Base-by-base conservation (phyloP, 2,888 invertebrate genomes). In the Tromatobia lineatoria region DNA sequence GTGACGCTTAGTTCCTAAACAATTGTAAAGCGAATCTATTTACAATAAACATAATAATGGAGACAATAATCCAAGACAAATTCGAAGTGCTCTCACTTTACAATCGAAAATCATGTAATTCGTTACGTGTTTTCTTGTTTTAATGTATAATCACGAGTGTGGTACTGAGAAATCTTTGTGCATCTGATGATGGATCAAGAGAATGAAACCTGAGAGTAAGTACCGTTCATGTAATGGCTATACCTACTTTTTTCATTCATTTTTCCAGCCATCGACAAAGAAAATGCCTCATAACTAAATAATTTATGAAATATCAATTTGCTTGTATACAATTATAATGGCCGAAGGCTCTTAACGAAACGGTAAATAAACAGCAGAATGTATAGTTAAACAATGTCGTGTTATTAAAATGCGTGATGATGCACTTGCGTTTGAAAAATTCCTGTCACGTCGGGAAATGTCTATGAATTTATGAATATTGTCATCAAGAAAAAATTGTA, bases 201-300 rank as follows among this genome's bases (percentile, higher is more conserved):
- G 42, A 76, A 75, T 76, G 11, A 71, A 76, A 59, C 66, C 71
- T 47, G 47, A 66, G 50, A 83, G 38, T 78, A 75, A 38, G 20
- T 67, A 75, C 45, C 50, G 13, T 54, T 64, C 29, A 0, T 23
- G 18, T 54, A 76, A 66, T 77, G 11, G 13, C 18, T 18, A 34
- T 67, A 15, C 38, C 54, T 52, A 42, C 0, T 70, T 54, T 54
- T 6, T 54, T 38, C 3, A 57, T 20, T 15, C 15, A 23, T 71
- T 38, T 71, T 42, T 71, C 15, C 15, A 42, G 15, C 10, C 54
- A 20, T 59, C 18, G 34, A 13, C 34, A 38, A 59, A 52, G 7
- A 50, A 20, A 70, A 70, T 64, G 34, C 25, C 47, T 18, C 47
- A 54, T 64, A 70, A 42, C 69, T 42, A 70, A 70, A 52, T 45